A percentile compares a stretch with the other conserved stretches of the same genome.
phyloP scores from a whole-genome alignment of 1,140 invertebrate species.

The Rhopalosiphum padi region DNA sequence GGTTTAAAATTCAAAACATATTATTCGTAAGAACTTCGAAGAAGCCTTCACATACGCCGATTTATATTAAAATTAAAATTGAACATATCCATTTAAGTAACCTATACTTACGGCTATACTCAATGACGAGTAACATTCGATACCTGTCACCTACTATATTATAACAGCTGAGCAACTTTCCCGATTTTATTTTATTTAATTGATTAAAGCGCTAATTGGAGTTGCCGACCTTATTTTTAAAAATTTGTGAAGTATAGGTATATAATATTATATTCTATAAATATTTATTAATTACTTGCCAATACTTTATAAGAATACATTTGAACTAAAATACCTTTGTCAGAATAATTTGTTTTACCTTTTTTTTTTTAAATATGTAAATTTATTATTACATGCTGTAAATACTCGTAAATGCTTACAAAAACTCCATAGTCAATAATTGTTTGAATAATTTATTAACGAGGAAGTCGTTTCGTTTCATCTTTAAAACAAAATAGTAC shows the following conservation, averaged over 20 bases:
- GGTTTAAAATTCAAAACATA: neutral
- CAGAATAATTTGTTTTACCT: too few relatives aligned
- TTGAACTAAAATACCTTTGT: neutral
- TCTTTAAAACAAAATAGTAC: neutral
- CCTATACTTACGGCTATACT: neutral
- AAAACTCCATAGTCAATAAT: too few relatives aligned
- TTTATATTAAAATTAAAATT: neutral
- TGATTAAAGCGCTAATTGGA: neutral
- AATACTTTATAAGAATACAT: neutral
- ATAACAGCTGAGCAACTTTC: neutral
- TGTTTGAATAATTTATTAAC: neutral
- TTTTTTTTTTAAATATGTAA: too few relatives aligned
- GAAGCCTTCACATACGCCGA: neutral
- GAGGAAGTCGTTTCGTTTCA: neutral
- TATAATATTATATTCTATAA: neutral
- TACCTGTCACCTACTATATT: neutral
- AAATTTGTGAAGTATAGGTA: neutral
- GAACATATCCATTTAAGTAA: neutral
- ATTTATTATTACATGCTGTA: too few relatives aligned
- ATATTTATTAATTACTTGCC: neutral
- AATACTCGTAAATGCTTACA: too few relatives aligned
- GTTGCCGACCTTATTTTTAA: neutral
- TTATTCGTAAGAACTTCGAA: neutral
- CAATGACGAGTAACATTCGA: neutral
- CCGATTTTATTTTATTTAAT: neutral